These are phyloP conservation scores for Mola mola DNA, from an alignment of 2,113 vertebrate genomes.

Conservation along the genomic window DNA sequence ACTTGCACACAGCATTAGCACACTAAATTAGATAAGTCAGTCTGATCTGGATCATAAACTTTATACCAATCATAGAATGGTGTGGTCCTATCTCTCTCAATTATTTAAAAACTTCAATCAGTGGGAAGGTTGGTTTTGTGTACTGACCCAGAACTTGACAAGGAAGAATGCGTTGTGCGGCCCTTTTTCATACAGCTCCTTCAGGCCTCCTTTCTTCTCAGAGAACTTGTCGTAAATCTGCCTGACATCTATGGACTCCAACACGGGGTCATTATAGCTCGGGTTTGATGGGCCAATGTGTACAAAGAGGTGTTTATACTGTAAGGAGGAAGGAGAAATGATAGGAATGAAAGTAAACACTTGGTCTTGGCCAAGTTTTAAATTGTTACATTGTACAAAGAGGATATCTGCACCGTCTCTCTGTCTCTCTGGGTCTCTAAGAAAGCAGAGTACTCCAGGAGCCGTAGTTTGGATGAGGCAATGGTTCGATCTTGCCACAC, in stretches of 20 bases:
- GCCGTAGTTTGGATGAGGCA: conserved; percentile 89
- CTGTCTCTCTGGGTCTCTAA: conserved; percentile 93
- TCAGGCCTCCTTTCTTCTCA: conserved; percentile 94
- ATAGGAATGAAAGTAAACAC: neutral
- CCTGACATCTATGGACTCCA: conserved; percentile 94
- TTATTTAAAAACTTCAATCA: neutral
- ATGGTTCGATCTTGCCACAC: conserved; percentile 96
- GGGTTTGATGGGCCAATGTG: conserved; percentile 95
- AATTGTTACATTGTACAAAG: neutral
- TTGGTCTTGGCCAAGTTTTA: too few relatives aligned
- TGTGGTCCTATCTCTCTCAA: too few relatives aligned
- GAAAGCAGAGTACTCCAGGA: conserved; percentile 94
- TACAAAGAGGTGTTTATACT: conserved; percentile 97
- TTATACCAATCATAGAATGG: too few relatives aligned
- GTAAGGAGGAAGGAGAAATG: conserved; percentile 38
- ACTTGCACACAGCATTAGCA: too few relatives aligned
- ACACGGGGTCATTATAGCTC: conserved; percentile 89
- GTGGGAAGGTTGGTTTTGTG: neutral
- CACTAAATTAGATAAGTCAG: too few relatives aligned
- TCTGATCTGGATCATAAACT: too few relatives aligned
- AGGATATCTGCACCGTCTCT: conserved; percentile 84
- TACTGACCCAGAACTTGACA: conserved; percentile 94
- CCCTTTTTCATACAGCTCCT: conserved; percentile 95
- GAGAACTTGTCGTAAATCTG: conserved; percentile 99
- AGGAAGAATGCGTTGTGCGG: conserved; percentile 95